Percentiles rank a stretch among this genome's conserved stretches.
Conservation (phyloP, 2,888 invertebrate genomes). For the Hypsopygia costalis region DNA sequence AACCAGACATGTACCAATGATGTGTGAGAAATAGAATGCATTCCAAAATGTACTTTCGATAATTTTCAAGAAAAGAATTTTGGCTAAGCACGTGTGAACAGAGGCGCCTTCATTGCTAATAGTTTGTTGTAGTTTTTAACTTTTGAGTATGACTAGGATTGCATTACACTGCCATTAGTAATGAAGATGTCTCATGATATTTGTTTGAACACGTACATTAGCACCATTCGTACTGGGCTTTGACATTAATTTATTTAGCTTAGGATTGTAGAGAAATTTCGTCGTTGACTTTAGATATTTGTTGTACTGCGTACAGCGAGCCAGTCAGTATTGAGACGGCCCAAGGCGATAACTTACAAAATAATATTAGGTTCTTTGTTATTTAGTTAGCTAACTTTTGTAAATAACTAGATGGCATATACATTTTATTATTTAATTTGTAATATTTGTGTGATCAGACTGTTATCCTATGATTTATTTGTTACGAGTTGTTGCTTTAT, state of each 20-base stretch:
- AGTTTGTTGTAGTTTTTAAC: background rate
- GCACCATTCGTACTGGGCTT: constrained; percentile 29
- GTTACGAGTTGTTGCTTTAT: constrained; percentile 77
- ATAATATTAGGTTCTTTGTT: constrained; percentile 75
- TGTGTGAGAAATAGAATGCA: constrained; percentile 54
- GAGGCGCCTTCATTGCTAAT: background rate
- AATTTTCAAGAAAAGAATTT: constrained; percentile 9
- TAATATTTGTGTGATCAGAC: constrained; percentile 79
- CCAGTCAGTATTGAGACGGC: constrained; percentile 74
- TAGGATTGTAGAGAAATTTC: constrained; percentile 42
- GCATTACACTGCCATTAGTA: background rate
- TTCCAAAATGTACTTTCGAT: constrained; percentile 46
- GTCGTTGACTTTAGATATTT: constrained; percentile 19
- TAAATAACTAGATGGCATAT: constrained; percentile 77
- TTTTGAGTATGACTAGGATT: background rate
- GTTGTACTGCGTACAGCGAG: constrained; percentile 46
- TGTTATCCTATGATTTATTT: constrained; percentile 78
- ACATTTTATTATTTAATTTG: constrained; percentile 76
- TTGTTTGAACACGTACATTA: constrained; percentile 25
- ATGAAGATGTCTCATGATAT: constrained; percentile 1
- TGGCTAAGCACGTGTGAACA: constrained; percentile 18
- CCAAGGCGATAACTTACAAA: constrained; percentile 60
- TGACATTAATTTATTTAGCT: constrained; percentile 53
- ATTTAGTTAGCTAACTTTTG: constrained; percentile 80
- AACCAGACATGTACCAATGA: constrained; percentile 25